Evolutionary conservation across 2,888 invertebrate genomes (phyloP).

Genomic region (Graphium colonna): DNA sequence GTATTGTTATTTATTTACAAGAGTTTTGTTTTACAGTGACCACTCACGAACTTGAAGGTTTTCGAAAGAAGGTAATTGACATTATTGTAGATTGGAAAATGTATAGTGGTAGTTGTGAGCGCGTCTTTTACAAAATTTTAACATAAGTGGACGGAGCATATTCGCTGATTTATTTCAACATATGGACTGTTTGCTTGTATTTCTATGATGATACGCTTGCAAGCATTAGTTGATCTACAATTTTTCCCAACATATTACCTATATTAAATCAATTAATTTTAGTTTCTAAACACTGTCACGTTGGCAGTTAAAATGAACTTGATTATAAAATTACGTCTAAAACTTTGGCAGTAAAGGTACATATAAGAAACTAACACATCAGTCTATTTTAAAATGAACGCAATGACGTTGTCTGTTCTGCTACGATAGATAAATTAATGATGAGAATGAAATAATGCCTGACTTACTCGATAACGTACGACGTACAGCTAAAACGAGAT

Average conservation of each 20-base stretch:
- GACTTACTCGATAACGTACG: constrained; percentile 39
- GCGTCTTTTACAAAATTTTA: constrained; percentile 30
- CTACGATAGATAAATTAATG: constrained; percentile 16
- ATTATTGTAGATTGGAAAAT: constrained; percentile 1
- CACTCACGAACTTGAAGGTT: constrained; percentile 2
- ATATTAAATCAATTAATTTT: constrained; percentile 7
- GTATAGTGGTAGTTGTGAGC: constrained; percentile 10
- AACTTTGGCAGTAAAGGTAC: constrained; percentile 73
- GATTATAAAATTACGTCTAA: constrained; percentile 46
- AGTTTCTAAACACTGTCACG: background rate
- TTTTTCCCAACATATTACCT: constrained; percentile 1
- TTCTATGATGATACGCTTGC: constrained; percentile 32
- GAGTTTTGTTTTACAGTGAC: constrained; percentile 34
- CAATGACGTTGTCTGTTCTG: constrained; percentile 12
- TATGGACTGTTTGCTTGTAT: constrained; percentile 33
- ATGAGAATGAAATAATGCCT: constrained; percentile 25
- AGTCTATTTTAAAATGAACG: constrained; percentile 43
- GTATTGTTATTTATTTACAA: constrained; percentile 57
- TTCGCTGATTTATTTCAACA: constrained; percentile 48
- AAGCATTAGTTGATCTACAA: constrained; percentile 28
- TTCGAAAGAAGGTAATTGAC: constrained; percentile 29
- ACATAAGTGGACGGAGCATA: constrained; percentile 66
- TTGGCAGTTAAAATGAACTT: constrained; percentile 1
- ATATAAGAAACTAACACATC: constrained; percentile 50
- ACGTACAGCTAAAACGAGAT: constrained; percentile 63